These are phyloP conservation scores for Encarsia formosa DNA, from an alignment of 2,888 invertebrate genomes.

Conservation along the genomic window DNA sequence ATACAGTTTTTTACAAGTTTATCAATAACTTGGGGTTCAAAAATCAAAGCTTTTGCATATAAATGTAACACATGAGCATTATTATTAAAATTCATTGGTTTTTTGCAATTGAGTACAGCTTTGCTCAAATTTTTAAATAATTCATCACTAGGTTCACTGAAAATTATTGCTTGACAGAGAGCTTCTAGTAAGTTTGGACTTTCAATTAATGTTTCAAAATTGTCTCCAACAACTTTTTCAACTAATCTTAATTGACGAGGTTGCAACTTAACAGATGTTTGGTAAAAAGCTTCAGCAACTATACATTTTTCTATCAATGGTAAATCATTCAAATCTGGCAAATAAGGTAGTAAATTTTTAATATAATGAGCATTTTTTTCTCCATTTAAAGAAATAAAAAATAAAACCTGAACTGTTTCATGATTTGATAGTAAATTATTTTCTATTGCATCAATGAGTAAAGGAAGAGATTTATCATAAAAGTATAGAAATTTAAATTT, in stretches of 20 bases:
- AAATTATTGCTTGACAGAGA: slow-evolving; percentile 50
- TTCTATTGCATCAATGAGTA: slow-evolving; percentile 14
- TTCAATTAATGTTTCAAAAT: slow-evolving; percentile 42
- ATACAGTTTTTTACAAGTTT: slow-evolving; percentile 41
- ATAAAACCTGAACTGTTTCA: slow-evolving; percentile 28
- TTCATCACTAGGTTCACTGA: slow-evolving; percentile 46
- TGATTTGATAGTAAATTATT: slow-evolving; percentile 2
- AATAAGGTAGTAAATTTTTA: slow-evolving; percentile 8
- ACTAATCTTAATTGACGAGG: slow-evolving; percentile 14
- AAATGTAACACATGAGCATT: slow-evolving; percentile 49
- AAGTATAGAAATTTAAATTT: slow-evolving; percentile 4
- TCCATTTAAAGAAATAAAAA: slow-evolving; percentile 23
- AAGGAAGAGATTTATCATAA: slow-evolving; percentile 23
- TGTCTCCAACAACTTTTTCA: slow-evolving; percentile 40
- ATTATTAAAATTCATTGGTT: slow-evolving; percentile 44
- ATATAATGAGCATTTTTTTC: slow-evolving; percentile 5
- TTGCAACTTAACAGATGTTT: slow-evolving; percentile 22
- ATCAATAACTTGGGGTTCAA: slow-evolving; percentile 42
- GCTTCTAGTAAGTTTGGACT: slow-evolving; percentile 48
- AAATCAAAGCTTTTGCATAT: slow-evolving; percentile 48
- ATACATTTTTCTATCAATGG: slow-evolving; percentile 27
- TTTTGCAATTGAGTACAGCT: slow-evolving; percentile 44
- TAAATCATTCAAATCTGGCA: slow-evolving; percentile 27
- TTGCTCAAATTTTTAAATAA: slow-evolving; percentile 46
- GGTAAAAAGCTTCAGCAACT: slow-evolving; percentile 25